Conservation (phyloP, 2,113 vertebrate genomes). For the Toxotes chatareus region DNA sequence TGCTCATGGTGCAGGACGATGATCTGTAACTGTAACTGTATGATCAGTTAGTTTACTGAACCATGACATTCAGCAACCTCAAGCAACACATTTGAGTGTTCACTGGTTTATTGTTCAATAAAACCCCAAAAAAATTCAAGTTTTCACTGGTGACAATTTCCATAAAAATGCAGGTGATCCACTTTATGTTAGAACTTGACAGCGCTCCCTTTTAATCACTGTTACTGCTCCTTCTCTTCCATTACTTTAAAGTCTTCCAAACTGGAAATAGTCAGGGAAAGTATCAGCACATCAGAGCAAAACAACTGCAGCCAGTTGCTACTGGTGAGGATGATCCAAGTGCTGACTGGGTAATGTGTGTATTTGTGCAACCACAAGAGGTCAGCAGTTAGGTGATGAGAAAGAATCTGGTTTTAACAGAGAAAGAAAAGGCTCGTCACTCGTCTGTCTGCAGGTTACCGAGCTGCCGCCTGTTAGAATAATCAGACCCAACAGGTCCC, state of each 20-base stretch:
- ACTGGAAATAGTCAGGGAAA: too few species aligned
- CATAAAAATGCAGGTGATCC: too few species aligned
- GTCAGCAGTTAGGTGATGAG: background rate
- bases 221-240: too few species aligned
- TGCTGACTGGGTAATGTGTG: background rate
- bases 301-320: background rate
- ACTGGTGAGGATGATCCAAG: background rate
- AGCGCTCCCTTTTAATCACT: too few species aligned
- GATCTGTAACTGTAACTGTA: too few species aligned
- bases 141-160: too few species aligned
- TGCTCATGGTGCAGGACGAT: background rate
- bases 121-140: too few species aligned
- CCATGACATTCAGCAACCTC: background rate
- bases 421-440: background rate
- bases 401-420: background rate
- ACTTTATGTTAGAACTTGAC: too few species aligned
- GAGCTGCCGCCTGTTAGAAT: background rate
- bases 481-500: background rate
- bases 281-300: too few species aligned
- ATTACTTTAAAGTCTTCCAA: too few species aligned
- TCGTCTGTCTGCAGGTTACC: background rate
- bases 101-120: too few species aligned
- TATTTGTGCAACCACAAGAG: background rate
- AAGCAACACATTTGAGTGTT: too few species aligned
- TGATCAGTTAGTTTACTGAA: background rate